phyloP scores from a whole-genome alignment of 2,113 vertebrate species.

The Pterocles gutturalis region DNA sequence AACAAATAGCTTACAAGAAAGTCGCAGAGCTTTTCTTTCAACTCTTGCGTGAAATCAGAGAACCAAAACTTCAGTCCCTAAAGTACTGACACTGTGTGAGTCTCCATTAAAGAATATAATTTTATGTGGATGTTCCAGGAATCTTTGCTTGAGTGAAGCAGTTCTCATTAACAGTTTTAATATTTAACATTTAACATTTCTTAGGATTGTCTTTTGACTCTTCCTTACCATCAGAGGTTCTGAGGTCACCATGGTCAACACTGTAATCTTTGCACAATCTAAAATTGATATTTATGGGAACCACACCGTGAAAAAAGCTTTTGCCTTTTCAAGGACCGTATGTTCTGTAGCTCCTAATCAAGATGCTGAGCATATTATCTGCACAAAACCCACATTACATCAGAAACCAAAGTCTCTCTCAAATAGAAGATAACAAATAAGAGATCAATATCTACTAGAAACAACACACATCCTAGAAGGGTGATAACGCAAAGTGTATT shows the following conservation, averaged over 20 bases:
- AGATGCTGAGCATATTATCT: background rate
- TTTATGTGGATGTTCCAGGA: accelerated
- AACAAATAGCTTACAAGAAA: background rate
- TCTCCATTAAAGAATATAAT: background rate
- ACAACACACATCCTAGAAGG: constrained; percentile 1
- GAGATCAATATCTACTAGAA: constrained; percentile 15
- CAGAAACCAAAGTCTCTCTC: background rate
- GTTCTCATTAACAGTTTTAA: background rate
- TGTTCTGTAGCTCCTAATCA: background rate
- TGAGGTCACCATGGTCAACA: background rate
- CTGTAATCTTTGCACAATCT: background rate
- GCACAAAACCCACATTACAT: background rate
- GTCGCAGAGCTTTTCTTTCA: background rate
- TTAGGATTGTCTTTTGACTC: background rate
- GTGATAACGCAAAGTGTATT: constrained; percentile 17
- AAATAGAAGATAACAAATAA: background rate
- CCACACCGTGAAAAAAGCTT: background rate
- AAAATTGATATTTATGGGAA: background rate
- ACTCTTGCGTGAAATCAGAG: accelerated
- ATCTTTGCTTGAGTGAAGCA: background rate
- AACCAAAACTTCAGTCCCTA: background rate
- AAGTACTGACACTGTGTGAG: background rate
- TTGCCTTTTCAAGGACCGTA: background rate
- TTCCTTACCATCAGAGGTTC: background rate
- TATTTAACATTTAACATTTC: background rate